A percentile compares a stretch with the other conserved stretches of the same genome.
These are phyloP conservation scores for Drosophila fungiperda DNA, from an alignment of 2,888 invertebrate genomes.

Conservation along the genomic window DNA sequence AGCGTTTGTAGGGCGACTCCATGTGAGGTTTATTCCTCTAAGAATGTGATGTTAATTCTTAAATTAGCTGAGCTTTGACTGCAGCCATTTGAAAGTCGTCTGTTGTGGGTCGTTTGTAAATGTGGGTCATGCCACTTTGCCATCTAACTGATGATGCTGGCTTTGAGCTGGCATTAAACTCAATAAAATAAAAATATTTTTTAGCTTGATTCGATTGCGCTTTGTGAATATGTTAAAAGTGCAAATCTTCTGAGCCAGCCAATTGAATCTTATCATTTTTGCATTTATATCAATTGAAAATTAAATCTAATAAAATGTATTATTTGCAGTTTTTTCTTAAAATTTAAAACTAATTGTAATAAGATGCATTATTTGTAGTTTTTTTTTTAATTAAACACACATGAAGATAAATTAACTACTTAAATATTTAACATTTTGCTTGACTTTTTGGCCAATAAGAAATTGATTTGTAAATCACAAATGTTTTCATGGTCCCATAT, in stretches of 20 bases:
- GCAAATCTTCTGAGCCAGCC: not conserved
- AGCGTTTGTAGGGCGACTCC: too few species aligned
- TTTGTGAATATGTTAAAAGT: not conserved
- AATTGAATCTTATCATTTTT: not conserved
- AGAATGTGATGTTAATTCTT: too few species aligned
- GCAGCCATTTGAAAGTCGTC: too few species aligned
- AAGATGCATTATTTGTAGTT: too few species aligned
- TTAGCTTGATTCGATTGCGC: not conserved
- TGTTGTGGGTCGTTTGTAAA: constrained; percentile 2
- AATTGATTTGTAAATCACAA: not conserved
- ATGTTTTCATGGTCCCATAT: not conserved
- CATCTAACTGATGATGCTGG: not conserved
- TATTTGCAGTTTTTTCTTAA: not conserved
- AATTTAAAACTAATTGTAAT: too few species aligned
- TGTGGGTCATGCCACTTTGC: constrained; percentile 3
- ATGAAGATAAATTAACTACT: not conserved
- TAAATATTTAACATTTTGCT: too few species aligned
- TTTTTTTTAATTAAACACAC: too few species aligned
- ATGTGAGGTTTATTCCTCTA: too few species aligned
- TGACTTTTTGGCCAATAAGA: not conserved
- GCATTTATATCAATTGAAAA: not conserved
- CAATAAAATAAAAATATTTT: not conserved
- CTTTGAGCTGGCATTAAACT: constrained; percentile 1
- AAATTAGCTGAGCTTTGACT: too few species aligned
- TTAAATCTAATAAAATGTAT: not conserved